Percentiles rank a stretch among this genome's conserved stretches.
Conservation (phyloP, 2,888 invertebrate genomes). For the Sepioteuthis lessoniana region DNA sequence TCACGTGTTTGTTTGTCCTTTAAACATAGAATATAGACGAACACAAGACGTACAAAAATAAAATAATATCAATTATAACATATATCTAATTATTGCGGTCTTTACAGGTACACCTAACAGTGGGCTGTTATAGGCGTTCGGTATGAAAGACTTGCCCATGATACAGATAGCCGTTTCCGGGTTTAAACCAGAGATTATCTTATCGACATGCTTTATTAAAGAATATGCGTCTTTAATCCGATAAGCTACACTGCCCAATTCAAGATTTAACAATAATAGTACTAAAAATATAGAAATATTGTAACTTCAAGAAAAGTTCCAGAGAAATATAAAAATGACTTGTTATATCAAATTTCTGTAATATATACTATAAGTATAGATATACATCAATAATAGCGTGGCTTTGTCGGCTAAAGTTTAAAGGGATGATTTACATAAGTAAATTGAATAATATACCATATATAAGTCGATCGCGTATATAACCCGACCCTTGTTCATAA, state of each 20-base stretch:
- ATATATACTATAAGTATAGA: conserved; percentile 1
- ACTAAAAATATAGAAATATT: conserved; percentile 33
- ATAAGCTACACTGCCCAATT: neutral
- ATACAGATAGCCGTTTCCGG: neutral
- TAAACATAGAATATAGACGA: neutral
- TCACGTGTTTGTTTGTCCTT: neutral
- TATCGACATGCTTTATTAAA: neutral
- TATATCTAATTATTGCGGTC: neutral
- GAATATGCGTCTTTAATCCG: neutral
- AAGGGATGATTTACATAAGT: neutral
- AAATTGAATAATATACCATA: neutral
- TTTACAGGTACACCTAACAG: neutral
- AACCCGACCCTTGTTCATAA: too few relatives aligned
- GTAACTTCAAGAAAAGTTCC: neutral
- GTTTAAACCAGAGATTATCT: neutral
- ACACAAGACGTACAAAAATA: conserved; percentile 33
- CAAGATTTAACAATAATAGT: neutral
- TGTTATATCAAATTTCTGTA: too few relatives aligned
- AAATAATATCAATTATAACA: neutral
- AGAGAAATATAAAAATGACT: neutral
- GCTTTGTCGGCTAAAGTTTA: conserved; percentile 1
- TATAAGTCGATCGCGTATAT: too few relatives aligned
- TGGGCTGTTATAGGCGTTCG: neutral
- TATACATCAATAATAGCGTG: neutral
- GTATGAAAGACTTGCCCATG: neutral